phyloP scores from a whole-genome alignment of 2,888 invertebrate species.

The Cerastoderma edule region DNA sequence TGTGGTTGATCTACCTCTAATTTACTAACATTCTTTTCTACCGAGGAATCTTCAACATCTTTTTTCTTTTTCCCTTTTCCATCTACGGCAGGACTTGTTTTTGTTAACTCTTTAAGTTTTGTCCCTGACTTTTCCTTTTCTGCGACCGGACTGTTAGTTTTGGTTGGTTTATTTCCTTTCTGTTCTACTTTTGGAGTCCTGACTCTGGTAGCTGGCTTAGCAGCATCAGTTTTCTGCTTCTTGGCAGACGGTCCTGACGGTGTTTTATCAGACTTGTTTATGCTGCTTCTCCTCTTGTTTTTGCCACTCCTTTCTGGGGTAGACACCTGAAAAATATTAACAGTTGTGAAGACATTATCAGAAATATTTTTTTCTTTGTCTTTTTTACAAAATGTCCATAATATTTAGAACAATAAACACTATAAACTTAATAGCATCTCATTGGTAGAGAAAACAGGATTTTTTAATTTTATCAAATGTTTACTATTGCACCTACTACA shows the following conservation, averaged over 20 bases:
- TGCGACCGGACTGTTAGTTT: slow-evolving; percentile 4
- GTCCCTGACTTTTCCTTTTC: slow-evolving; percentile 11
- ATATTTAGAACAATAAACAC: no score
- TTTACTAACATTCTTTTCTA: not conserved
- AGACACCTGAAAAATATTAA: no score
- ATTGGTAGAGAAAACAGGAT: no score
- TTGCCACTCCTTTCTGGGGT: slow-evolving; percentile 57
- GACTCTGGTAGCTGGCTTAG: slow-evolving; percentile 20
- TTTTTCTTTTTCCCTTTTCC: not conserved
- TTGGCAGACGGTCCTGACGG: slow-evolving; percentile 63
- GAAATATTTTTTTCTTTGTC: no score
- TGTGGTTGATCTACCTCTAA: no score
- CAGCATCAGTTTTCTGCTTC: slow-evolving; percentile 50
- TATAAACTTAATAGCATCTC: no score
- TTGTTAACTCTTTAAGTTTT: not conserved
- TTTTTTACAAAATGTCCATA: no score
- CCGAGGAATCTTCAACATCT: not conserved
- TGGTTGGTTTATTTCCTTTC: slow-evolving; percentile 12
- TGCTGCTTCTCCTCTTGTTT: slow-evolving; percentile 56
- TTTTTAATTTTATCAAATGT: no score
- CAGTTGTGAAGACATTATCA: no score
- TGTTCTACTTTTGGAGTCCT: slow-evolving; percentile 31
- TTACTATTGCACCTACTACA: no score
- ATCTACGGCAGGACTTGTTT: slow-evolving; percentile 4
- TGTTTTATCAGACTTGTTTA: slow-evolving; percentile 60